Conservation (phyloP, 2,888 invertebrate genomes). For the Clunio marinus region DNA sequence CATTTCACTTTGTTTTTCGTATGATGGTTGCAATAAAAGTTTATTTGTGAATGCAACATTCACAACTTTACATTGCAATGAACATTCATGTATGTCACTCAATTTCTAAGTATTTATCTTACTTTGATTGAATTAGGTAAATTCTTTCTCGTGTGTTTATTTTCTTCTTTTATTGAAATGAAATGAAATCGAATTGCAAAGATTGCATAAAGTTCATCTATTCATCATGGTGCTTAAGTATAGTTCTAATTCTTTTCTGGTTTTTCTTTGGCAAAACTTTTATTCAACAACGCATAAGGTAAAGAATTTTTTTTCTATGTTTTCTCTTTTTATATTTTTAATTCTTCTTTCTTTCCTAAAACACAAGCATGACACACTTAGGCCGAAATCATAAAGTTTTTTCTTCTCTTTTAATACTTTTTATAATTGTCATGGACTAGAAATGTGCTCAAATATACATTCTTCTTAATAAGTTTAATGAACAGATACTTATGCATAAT, state of each 20-base stretch:
- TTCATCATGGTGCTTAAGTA: background rate
- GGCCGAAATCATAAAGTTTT: background rate
- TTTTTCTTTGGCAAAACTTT: background rate
- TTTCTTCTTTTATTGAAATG: background rate
- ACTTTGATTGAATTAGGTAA: constrained; percentile 27
- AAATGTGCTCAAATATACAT: background rate
- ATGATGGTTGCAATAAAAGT: background rate
- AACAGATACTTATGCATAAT: constrained; percentile 6
- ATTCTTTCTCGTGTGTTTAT: constrained; percentile 23
- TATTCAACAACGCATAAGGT: background rate
- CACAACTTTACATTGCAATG: too few relatives aligned
- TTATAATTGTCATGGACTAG: background rate
- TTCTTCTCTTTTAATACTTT: background rate
- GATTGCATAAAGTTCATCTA: background rate
- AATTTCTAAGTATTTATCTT: constrained; percentile 22
- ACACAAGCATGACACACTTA: background rate
- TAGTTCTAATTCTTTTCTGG: background rate
- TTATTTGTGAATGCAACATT: constrained; percentile 15
- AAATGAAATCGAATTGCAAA: too few relatives aligned
- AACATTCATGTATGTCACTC: too few relatives aligned
- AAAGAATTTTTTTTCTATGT: background rate
- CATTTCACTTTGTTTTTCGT: constrained; percentile 29
- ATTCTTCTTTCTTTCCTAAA: background rate
- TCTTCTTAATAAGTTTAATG: background rate
- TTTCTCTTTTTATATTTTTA: background rate